Percentiles rank a stretch among this genome's conserved stretches.
Evolutionary conservation across 2,888 invertebrate species (phyloP).

Genomic region (Entomobrya multifasciata): DNA sequence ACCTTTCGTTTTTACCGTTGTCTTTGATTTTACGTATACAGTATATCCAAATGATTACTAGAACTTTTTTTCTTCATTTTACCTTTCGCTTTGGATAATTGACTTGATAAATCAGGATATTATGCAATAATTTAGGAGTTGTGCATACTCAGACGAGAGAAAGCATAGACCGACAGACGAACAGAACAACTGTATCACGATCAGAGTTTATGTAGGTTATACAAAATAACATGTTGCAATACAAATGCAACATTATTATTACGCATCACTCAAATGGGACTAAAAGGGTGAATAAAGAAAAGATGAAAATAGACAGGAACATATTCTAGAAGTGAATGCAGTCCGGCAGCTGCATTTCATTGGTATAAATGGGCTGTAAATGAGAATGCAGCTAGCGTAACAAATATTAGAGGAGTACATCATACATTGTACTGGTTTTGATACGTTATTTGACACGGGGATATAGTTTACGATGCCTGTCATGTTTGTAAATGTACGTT

Average conservation of each 20-base stretch:
- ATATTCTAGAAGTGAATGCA: constrained; percentile 24
- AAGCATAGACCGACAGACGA: too few relatives aligned
- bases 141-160: too few relatives aligned
- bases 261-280: neutral
- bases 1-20: too few relatives aligned
- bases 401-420: neutral
- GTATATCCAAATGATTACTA: too few relatives aligned
- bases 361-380: neutral
- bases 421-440: neutral
- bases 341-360: neutral
- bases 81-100: too few relatives aligned
- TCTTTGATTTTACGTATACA: too few relatives aligned
- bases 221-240: too few relatives aligned
- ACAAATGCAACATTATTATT: neutral
- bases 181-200: too few relatives aligned
- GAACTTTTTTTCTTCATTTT: too few relatives aligned
- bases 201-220: too few relatives aligned
- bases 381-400: neutral
- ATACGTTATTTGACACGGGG: neutral
- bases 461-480: neutral
- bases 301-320: neutral
- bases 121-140: too few relatives aligned
- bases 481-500: neutral
- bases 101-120: too few relatives aligned
- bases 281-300: neutral